These are phyloP conservation scores for Drosophila burlai DNA, from an alignment of 1,140 invertebrate species.

Conservation along the genomic window DNA sequence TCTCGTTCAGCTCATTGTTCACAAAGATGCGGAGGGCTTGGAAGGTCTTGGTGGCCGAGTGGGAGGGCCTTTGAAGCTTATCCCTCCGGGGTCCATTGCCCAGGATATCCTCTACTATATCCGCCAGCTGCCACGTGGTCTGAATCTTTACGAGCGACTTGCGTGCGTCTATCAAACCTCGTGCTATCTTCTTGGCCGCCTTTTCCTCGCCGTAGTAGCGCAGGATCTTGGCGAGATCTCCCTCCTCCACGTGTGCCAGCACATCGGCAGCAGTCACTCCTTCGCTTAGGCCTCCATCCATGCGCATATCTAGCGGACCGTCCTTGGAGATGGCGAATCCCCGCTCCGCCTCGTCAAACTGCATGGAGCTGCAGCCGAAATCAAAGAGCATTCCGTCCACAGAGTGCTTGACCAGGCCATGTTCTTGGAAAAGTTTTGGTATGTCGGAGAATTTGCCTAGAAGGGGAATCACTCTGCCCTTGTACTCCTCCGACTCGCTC, in stretches of 20 bases:
- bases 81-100: constrained; percentile 87
- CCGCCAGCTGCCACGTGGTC: constrained; percentile 93
- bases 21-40: constrained; percentile 98
- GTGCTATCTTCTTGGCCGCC: constrained; percentile 93
- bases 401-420: constrained; percentile 87
- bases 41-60: constrained; percentile 96
- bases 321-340: constrained; percentile 95
- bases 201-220: constrained; percentile 97
- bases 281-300: constrained; percentile 91
- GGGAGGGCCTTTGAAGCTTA: constrained; percentile 90
- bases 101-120: constrained; percentile 89
- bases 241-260: constrained; percentile 91
- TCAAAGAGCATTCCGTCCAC: constrained; percentile 97
- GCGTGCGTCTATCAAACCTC: constrained; percentile 94
- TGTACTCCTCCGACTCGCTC: constrained; percentile 86
- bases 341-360: constrained; percentile 92
- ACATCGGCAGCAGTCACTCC: constrained; percentile 94
- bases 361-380: constrained; percentile 98
- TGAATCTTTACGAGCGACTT: constrained; percentile 92
- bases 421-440: constrained; percentile 88
- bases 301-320: constrained; percentile 97
- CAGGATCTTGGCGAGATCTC: constrained; percentile 92
- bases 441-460: constrained; percentile 95
- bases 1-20: constrained; percentile 98
- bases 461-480: constrained; percentile 90